Evolutionary conservation across 1,140 invertebrate genomes (phyloP).

Genomic region (Caerostris darwini): DNA sequence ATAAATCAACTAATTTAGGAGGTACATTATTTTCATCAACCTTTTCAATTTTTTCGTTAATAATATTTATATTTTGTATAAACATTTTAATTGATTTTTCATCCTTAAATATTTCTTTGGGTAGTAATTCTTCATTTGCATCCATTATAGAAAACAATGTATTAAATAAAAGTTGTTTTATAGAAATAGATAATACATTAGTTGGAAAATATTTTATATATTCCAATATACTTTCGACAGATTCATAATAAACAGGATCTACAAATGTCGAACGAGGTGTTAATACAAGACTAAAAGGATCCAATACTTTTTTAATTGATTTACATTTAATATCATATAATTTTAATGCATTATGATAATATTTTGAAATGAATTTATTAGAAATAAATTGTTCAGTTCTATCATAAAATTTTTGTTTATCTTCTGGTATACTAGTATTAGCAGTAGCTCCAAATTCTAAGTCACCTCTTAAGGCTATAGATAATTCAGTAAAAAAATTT

Average conservation of each 20-base stretch:
- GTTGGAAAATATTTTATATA: background rate
- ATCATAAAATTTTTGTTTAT: slow-evolving; percentile 11
- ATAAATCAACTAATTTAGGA: slow-evolving; percentile 30
- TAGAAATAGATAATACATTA: background rate
- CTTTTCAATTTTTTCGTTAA: slow-evolving; percentile 42
- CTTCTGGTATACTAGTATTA: background rate
- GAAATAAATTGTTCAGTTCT: background rate
- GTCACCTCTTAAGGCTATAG: background rate
- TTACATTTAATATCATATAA: slow-evolving; percentile 61
- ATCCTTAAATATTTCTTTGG: too few species aligned
- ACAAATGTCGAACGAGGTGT: background rate
- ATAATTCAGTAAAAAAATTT: slow-evolving; percentile 36
- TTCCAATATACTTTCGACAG: background rate
- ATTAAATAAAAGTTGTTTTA: background rate
- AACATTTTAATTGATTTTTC: too few species aligned
- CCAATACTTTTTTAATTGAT: background rate
- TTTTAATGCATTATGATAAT: background rate
- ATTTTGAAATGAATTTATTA: background rate
- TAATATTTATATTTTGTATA: slow-evolving; percentile 40
- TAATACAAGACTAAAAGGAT: slow-evolving; percentile 30
- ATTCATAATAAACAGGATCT: slow-evolving; percentile 36
- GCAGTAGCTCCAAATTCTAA: slow-evolving; percentile 14
- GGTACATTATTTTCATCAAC: background rate
- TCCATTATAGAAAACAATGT: background rate
- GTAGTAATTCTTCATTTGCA: slow-evolving; percentile 12